Evolutionary conservation across 2,113 vertebrate genomes (phyloP).

Genomic region (Noturus placidus): DNA sequence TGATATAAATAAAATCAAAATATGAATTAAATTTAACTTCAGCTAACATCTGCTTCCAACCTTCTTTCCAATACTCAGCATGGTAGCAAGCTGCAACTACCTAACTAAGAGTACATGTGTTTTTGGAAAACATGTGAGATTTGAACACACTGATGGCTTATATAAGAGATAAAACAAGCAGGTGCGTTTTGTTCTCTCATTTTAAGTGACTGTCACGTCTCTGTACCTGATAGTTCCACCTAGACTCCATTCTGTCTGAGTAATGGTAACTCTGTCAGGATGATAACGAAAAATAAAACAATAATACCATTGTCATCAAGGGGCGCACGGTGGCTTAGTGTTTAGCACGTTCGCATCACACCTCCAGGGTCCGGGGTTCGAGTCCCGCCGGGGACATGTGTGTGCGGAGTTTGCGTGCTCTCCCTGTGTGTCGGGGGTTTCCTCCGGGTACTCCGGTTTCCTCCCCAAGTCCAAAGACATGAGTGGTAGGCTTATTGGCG

Average conservation of each 20-base stretch:
- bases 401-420: too few species aligned
- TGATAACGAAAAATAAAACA: not conserved
- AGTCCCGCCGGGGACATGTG: too few species aligned
- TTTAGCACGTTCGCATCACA: too few species aligned
- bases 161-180: constrained; percentile 3
- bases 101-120: not conserved
- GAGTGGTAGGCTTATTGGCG: too few species aligned
- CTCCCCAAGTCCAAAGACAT: too few species aligned
- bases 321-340: too few species aligned
- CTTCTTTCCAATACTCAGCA: not conserved
- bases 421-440: too few species aligned
- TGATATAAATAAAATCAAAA: not conserved
- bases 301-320: not conserved
- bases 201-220: not conserved
- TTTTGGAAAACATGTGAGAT: not conserved
- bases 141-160: not conserved
- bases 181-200: constrained; percentile 4
- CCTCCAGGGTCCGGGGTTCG: too few species aligned
- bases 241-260: not conserved
- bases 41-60: not conserved
- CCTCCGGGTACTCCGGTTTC: too few species aligned
- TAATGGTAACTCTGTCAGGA: not conserved
- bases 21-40: not conserved
- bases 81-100: not conserved
- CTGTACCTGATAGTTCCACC: not conserved